Evolutionary conservation across 2,888 invertebrate species (phyloP), one percentile per base, ranked within the genome.

Genomic region (Resseliella maxima): DNA sequence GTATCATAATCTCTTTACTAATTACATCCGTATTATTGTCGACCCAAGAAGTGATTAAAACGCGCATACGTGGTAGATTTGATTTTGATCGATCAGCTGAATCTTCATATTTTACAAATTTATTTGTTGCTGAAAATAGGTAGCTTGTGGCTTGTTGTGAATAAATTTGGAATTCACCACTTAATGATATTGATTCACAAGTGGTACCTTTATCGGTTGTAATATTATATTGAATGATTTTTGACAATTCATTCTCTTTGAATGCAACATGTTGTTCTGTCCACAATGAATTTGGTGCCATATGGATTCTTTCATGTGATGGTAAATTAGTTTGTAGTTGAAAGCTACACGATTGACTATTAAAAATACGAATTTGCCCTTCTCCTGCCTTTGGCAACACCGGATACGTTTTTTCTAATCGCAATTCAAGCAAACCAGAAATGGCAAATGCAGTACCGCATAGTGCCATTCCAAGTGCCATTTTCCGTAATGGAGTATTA

Each of bases 401-500:
- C 0, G 94, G 93, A 89, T 95, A 94, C 0, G 95, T 95, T 88
- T 45, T 10, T 92, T 96, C 93, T 86, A 97, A 91, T 46, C 93
- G 90, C 0, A 96, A 89, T 90, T 98, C 96, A 0, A 99, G 93
- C 36, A 95, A 90, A 0, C 95, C 98, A 0, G 99, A 97, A 31
- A 97, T 91, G 6, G 95, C 91, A 90, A 99, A 99, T 0, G 99
- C 95, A 0, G 93, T 86, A 0, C 95, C 95, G 0, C 98, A 97
- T 0, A 99, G 89, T 2, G 97, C 88, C 64, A 98, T 97, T 0
- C 99, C 99, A 88, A 91, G 96, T 95, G 88, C 72, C 24, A 86
- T 31, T 72, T 86, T 83, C 87, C 91, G 91, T 85, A 91, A 87
- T 0, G 91, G 91, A 5, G 90, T 88, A 36, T 87, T 88, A 12